phyloP scores from a whole-genome alignment of 2,888 invertebrate species.

The Ochropleura plecta region DNA sequence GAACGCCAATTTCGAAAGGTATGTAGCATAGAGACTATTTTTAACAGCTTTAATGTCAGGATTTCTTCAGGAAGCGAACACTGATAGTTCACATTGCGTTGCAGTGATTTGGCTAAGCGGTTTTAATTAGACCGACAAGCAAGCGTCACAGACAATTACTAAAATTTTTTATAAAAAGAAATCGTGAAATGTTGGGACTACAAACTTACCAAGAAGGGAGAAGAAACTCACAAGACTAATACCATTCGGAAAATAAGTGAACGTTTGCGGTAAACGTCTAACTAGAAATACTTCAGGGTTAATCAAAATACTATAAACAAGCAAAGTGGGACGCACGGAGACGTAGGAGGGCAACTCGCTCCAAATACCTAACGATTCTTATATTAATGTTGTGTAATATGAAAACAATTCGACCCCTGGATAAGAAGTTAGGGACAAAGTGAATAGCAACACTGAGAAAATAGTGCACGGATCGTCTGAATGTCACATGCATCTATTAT shows the following conservation, averaged over 20 bases:
- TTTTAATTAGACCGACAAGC: constrained; percentile 31
- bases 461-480: constrained; percentile 9
- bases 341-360: constrained; percentile 77
- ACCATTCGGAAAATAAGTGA: constrained; percentile 43
- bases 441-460: constrained; percentile 6
- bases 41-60: constrained; percentile 64
- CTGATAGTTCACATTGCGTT: constrained; percentile 43
- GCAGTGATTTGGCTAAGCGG: constrained; percentile 35
- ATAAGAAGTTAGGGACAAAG: constrained; percentile 22
- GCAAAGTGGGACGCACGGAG: constrained; percentile 74
- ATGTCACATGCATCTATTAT: constrained; percentile 24
- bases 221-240: constrained; percentile 25
- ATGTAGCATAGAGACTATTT: constrained; percentile 69
- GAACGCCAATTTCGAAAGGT: constrained; percentile 63
- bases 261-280: constrained; percentile 61
- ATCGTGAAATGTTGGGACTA: not conserved
- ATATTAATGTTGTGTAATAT: constrained; percentile 61
- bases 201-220: not conserved
- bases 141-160: not conserved
- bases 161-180: not conserved
- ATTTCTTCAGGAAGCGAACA: constrained; percentile 57
- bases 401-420: constrained; percentile 54
- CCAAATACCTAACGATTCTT: constrained; percentile 72
- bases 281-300: constrained; percentile 78
- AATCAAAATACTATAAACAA: constrained; percentile 77